Evolutionary conservation across 1,140 invertebrate species (phyloP), one percentile per base, ranked within the genome.

Genomic region (Mamestra configurata): DNA sequence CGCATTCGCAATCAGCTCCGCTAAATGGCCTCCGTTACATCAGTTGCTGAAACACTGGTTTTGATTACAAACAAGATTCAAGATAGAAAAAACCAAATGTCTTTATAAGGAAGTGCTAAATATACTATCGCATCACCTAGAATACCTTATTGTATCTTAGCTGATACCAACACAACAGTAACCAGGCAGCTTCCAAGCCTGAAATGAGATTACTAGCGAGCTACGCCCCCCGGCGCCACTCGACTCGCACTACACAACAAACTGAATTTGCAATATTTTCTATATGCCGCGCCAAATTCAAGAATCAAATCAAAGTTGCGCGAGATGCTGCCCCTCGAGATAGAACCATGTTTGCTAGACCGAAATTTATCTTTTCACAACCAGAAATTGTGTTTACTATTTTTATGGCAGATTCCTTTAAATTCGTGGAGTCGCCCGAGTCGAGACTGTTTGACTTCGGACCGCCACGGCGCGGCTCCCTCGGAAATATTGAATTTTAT

Each of bases 361-460:
- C 79, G 76, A 85, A 84, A 87, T 85, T 88, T 83, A 85, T 87
- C 86, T 87, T 86, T 85, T 84, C 82, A 85, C 81, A 85, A 83
- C 78, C 77, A 77, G 83, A 86, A 89, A 87, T 86, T 80, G 82
- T 88, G 84, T 89, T 89, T 89, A 89, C 87, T 86, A 86, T 89
- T 85, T 84, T 89, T 85, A 86, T 84, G 77, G 76, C 51, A 73
- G 79, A 76, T 87, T 83, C 73, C 82, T 84, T 85, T 87, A 84
- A 88, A 83, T 81, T 82, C 61, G 43, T 70, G 40, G 64, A 77
- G 64, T 80, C 68, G 49, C 13, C n/a, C 35, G 46, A 55, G 51
- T 80, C 73, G 71, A 57, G 70, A 77, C 81, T 76, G 72, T 59
- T 84, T 87, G 82, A 84, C 61, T 83, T 83, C 68, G 66, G 73